A percentile compares a stretch with the other conserved stretches of the same genome.
These are phyloP conservation scores for Nebria brevicollis DNA, from an alignment of 2,888 invertebrate species.

Conservation along the genomic window DNA sequence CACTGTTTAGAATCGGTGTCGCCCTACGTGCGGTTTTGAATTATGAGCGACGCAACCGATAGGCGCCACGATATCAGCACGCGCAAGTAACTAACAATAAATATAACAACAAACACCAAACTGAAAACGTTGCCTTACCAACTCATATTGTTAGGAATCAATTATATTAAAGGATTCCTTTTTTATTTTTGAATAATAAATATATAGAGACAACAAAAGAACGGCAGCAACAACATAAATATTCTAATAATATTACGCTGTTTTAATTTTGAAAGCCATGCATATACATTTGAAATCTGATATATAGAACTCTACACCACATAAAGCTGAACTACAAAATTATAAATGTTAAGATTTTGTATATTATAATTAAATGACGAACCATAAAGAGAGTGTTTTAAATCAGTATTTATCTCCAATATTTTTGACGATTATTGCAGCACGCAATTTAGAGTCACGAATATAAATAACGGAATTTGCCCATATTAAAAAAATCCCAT, in stretches of 20 bases:
- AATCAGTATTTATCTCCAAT: no score
- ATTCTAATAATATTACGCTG: background rate
- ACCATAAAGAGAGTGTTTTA: no score
- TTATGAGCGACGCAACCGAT: constrained; percentile 24
- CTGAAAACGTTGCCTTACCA: background rate
- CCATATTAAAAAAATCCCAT: no score
- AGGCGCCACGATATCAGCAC: constrained; percentile 15
- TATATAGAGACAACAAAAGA: background rate
- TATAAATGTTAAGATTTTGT: no score
- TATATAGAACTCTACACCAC: no score
- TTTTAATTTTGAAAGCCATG: background rate
- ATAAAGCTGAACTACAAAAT: no score
- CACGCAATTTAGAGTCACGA: no score
- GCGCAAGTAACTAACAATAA: background rate
- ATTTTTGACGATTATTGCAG: no score
- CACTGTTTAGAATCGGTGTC: constrained; percentile 17
- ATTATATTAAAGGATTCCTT: background rate
- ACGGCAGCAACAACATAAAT: background rate
- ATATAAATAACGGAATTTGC: no score
- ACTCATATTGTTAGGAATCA: background rate
- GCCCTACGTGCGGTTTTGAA: constrained; percentile 25
- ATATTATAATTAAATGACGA: no score
- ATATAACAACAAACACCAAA: background rate
- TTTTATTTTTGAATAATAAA: background rate
- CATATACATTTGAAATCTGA: background rate